A percentile compares a stretch with the other conserved stretches of the same genome.
phyloP scores from a whole-genome alignment of 2,113 vertebrate genomes.

The Engystomops pustulosus region DNA sequence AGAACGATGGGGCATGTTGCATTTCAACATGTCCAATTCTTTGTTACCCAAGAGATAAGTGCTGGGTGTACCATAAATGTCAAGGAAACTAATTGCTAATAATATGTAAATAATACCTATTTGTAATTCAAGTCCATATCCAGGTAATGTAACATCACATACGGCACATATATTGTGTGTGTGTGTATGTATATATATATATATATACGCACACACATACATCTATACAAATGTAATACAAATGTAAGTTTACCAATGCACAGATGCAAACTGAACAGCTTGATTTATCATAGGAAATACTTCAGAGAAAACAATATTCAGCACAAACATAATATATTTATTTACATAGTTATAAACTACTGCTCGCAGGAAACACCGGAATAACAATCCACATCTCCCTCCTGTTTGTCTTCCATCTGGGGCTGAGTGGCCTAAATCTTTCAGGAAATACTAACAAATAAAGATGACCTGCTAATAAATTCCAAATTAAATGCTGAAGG shows the following conservation, averaged over 20 bases:
- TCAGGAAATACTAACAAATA: conserved; percentile 48
- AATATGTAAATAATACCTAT: no score
- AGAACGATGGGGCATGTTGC: no score
- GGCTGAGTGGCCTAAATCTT: conserved; percentile 9
- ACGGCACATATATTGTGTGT: no score
- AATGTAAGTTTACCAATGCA: conserved; percentile 19
- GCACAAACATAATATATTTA: background rate
- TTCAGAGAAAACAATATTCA: conserved; percentile 24
- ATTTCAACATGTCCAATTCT: no score
- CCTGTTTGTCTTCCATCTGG: conserved; percentile 45
- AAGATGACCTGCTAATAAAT: conserved; percentile 43
- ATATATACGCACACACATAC: no score
- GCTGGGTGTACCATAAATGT: no score
- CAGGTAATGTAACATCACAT: no score
- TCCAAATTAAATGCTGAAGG: conserved; percentile 8
- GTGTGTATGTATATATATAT: no score
- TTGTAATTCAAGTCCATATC: no score
- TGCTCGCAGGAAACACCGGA: conserved; percentile 24
- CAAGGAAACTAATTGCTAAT: no score
- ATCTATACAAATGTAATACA: no score
- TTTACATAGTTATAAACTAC: conserved; percentile 32
- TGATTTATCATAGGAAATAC: conserved; percentile 43
- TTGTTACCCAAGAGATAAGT: no score
- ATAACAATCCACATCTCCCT: conserved; percentile 35
- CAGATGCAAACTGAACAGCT: background rate